phyloP scores from a whole-genome alignment of 2,888 invertebrate species.

The Pocota personata region DNA sequence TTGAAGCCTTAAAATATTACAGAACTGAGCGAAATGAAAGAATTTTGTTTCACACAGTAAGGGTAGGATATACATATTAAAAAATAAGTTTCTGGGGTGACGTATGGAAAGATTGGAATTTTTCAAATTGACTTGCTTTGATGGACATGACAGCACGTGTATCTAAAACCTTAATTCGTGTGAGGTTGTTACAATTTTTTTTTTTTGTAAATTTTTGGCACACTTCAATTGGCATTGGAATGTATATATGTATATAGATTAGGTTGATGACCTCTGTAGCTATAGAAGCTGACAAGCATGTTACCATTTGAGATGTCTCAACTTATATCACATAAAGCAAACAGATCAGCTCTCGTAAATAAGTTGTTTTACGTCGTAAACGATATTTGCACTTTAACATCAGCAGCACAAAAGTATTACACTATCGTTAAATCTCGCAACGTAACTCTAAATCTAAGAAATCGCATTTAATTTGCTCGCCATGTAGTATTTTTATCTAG shows the following conservation, averaged over 20 bases:
- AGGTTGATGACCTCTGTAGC: not conserved
- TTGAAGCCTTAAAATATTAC: constrained; percentile 29
- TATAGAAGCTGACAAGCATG: too few species aligned
- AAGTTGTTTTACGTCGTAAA: not conserved
- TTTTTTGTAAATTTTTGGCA: not conserved
- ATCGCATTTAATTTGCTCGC: not conserved
- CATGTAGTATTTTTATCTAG: not conserved
- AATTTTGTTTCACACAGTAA: constrained; percentile 8
- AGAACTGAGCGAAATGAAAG: constrained; percentile 3
- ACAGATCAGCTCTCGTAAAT: not conserved
- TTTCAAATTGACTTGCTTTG: constrained; percentile 27
- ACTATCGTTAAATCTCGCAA: constrained; percentile 21
- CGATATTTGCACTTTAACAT: not conserved
- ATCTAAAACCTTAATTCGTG: constrained; percentile 45
- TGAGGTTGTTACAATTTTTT: constrained; percentile 3
- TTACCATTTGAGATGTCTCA: not conserved
- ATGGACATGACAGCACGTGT: constrained; percentile 27
- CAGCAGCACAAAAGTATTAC: not conserved
- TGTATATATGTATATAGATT: not conserved
- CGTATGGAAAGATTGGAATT: constrained; percentile 21
- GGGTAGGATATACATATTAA: not conserved
- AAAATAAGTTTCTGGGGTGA: constrained; percentile 52
- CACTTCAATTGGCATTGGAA: too few species aligned
- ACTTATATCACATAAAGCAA: not conserved
- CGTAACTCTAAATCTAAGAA: not conserved